A percentile compares a stretch with the other conserved stretches of the same genome.
Evolutionary conservation across 2,113 vertebrate species (phyloP).

Genomic region (Lampris megalopsis): DNA sequence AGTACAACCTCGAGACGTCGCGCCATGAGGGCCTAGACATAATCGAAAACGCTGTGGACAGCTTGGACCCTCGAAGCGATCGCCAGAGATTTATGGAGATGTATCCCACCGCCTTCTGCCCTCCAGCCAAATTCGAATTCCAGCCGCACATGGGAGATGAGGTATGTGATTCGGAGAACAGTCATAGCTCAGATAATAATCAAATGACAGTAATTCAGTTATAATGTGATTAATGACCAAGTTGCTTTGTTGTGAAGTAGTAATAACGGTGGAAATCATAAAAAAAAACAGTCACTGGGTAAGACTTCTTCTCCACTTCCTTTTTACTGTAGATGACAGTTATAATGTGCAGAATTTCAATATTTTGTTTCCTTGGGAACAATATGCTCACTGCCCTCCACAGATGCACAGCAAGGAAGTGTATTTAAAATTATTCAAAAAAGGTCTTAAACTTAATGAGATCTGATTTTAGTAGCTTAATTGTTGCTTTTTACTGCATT

Average conservation of each 20-base stretch:
- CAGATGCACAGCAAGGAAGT: background rate
- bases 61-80: constrained; percentile 94
- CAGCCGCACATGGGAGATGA: constrained; percentile 98
- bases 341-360: background rate
- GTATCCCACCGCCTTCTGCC: constrained; percentile 95
- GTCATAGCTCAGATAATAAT: no score
- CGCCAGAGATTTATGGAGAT: constrained; percentile 99
- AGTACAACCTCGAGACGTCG: constrained; percentile 98
- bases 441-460: constrained; percentile 44
- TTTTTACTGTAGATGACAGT: no score
- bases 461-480: constrained; percentile 49
- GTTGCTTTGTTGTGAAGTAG: background rate
- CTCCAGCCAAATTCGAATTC: constrained; percentile 96
- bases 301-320: no score
- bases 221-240: background rate
- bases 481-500: constrained; percentile 59
- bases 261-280: background rate
- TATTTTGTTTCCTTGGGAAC: background rate
- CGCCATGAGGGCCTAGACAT: constrained; percentile 98
- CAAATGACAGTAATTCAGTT: no score
- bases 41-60: constrained; percentile 98
- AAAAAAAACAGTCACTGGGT: background rate
- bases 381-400: background rate
- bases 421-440: constrained; percentile 30
- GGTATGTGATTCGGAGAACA: constrained; percentile 72